Evolutionary conservation across 1,140 invertebrate genomes (phyloP).

Genomic region (Zelostemma sp.): DNA sequence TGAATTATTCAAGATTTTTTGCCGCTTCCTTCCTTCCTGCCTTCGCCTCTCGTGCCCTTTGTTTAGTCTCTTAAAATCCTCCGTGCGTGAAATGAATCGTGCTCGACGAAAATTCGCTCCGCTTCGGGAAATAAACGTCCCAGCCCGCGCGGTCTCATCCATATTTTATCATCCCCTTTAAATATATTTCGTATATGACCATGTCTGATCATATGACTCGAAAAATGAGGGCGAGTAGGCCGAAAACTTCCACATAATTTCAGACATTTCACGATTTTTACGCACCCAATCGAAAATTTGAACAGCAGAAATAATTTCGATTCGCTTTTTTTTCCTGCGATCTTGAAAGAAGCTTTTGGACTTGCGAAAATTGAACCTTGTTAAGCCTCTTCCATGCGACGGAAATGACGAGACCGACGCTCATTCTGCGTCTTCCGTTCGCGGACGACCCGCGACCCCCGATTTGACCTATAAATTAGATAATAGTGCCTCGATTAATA

Average conservation of each 20-base stretch:
- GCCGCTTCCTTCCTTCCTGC: slow-evolving; percentile 13
- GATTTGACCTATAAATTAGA: slow-evolving; percentile 46
- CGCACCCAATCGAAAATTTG: too few species aligned
- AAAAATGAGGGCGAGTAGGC: too few species aligned
- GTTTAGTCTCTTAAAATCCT: slow-evolving; percentile 6
- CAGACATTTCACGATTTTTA: too few species aligned
- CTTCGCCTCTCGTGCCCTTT: slow-evolving; percentile 18
- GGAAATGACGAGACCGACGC: slow-evolving; percentile 31
- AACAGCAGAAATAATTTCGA: too few species aligned
- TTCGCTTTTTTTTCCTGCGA: too few species aligned
- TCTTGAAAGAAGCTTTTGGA: too few species aligned
- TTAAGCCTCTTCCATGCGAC: slow-evolving; percentile 32
- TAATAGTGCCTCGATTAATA: slow-evolving; percentile 39
- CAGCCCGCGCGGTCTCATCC: background rate
- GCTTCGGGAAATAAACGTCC: slow-evolving; percentile 5
- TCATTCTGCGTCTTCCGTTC: slow-evolving; percentile 26
- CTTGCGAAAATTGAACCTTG: slow-evolving; percentile 29
- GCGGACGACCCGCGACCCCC: slow-evolving; percentile 30
- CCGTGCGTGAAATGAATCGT: slow-evolving; percentile 21
- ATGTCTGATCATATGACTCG: too few species aligned
- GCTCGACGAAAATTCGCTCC: background rate
- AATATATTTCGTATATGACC: too few species aligned
- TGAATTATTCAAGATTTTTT: slow-evolving; percentile 61
- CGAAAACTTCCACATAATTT: too few species aligned
- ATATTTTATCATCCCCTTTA: background rate